These are phyloP conservation scores for Setipinna tenuifilis DNA, from an alignment of 2,797 vertebrate genomes.

Conservation along the genomic window DNA sequence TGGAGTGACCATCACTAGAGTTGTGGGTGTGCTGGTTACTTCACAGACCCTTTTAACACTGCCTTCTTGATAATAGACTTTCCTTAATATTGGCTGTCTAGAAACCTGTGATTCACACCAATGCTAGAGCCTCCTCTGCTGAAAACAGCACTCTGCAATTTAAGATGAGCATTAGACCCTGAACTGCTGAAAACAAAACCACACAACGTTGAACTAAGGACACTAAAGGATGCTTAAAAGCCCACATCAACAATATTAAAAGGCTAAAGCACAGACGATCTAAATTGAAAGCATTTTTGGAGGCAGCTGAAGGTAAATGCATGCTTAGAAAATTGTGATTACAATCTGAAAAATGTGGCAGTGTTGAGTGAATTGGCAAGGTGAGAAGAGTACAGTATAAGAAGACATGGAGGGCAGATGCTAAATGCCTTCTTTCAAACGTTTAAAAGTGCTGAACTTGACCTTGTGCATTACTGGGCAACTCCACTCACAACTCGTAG, in stretches of 20 bases:
- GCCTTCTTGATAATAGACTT: not conserved
- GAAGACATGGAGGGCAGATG: not conserved
- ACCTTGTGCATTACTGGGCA: not conserved
- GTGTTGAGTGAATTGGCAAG: constrained; percentile 5
- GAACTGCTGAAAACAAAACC: not conserved
- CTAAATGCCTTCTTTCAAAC: not conserved
- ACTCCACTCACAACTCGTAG: not conserved
- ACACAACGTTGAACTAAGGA: not conserved
- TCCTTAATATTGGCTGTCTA: not conserved
- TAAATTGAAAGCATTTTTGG: not conserved
- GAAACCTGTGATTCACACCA: not conserved
- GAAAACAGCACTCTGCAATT: not conserved
- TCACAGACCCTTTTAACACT: not conserved
- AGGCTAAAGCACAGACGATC: not conserved
- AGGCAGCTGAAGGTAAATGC: not conserved
- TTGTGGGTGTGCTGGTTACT: no score
- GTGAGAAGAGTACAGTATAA: not conserved
- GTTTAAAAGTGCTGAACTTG: not conserved
- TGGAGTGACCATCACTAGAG: no score
- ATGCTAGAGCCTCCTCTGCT: not conserved
- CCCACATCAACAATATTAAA: not conserved
- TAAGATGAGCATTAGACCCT: not conserved
- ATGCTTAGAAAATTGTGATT: not conserved
- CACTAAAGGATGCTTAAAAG: not conserved
- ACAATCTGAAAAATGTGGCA: not conserved